Evolutionary conservation across 2,888 invertebrate species (phyloP).

Genomic region (Plagiodera versicolora): DNA sequence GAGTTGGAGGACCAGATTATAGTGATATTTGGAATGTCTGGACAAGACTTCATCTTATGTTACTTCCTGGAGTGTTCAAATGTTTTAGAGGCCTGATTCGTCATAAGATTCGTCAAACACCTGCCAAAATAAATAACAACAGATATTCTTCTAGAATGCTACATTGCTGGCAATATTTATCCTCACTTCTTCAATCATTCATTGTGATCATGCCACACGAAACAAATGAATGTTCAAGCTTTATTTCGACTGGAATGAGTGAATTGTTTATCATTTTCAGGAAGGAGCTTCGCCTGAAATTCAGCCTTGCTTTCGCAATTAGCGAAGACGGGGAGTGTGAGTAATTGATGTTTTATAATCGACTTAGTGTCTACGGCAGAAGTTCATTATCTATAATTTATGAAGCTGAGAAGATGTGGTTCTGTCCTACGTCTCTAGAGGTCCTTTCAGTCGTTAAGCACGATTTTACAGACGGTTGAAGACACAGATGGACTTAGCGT

Average conservation of each 20-base stretch:
- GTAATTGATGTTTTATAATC: conserved; percentile 55
- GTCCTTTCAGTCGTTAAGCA: neutral
- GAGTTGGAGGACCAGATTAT: too few species aligned
- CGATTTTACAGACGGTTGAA: too few species aligned
- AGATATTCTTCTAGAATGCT: too few species aligned
- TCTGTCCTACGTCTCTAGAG: conserved; percentile 32
- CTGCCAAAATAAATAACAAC: too few species aligned
- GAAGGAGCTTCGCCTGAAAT: conserved; percentile 42
- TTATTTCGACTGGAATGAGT: neutral
- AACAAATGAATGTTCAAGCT: neutral
- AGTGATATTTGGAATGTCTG: too few species aligned
- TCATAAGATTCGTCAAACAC: too few species aligned
- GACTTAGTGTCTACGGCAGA: conserved; percentile 52
- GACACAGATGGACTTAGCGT: too few species aligned
- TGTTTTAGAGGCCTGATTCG: too few species aligned
- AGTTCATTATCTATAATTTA: conserved; percentile 53
- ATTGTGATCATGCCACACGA: neutral
- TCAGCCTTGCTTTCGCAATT: conserved; percentile 45
- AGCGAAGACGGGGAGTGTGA: conserved; percentile 48
- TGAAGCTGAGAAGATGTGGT: conserved; percentile 41
- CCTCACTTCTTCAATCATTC: neutral
- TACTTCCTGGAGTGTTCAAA: too few species aligned
- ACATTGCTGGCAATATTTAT: too few species aligned
- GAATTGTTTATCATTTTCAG: conserved; percentile 2
- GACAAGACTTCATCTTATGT: too few species aligned